Base-by-base conservation (phyloP, 1,140 invertebrate genomes). In the Papilio polytes region DNA sequence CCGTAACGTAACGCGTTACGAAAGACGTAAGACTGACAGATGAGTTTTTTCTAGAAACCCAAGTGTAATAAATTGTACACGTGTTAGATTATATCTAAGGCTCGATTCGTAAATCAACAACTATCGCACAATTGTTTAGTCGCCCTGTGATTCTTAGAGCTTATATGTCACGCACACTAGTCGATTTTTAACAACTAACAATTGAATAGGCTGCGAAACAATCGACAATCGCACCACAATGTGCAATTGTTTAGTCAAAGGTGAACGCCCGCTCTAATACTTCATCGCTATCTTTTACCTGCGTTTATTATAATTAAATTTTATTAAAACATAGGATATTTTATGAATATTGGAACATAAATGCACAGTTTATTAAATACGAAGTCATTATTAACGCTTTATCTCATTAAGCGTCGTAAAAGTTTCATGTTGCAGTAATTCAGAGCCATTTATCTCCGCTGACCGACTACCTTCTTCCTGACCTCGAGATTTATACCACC, bases 371-470 rank as follows among this genome's bases (percentile, higher is more conserved):
- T 78, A 78, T 78, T 66, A 78, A 78, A 78, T n/a, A 26, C 3
- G 3, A 63, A 66, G 77, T 78, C 77, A 78, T 78, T 78, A 78
- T 78, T 78, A 66, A 78, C 9, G 77, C 31, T 78, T 78, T 78
- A 78, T 78, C 77, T 63, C 77, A 63, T 78, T 63, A 78, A 31
- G 56, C 77, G 56, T 78, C 56, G 77, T 78, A 78, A 78, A 78
- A 78, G 76, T 78, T 78, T 78, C 76, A 78, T 44, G 76, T 78
- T 78, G 26, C 76, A 63, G 76, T 78, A 78, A 59, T 78, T 63
- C 76, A 59, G 51, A 12, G 51, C 56, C 76, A 78, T 78, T 78
- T 78, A 78, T 78, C 76, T 78, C 76, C 48, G 46, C 74, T 77
- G 26, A 22, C 74, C 53, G 72, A 56, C 72, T 46, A 77, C 74